phyloP scores from a whole-genome alignment of 2,113 vertebrate species.

The Prinia subflava region DNA sequence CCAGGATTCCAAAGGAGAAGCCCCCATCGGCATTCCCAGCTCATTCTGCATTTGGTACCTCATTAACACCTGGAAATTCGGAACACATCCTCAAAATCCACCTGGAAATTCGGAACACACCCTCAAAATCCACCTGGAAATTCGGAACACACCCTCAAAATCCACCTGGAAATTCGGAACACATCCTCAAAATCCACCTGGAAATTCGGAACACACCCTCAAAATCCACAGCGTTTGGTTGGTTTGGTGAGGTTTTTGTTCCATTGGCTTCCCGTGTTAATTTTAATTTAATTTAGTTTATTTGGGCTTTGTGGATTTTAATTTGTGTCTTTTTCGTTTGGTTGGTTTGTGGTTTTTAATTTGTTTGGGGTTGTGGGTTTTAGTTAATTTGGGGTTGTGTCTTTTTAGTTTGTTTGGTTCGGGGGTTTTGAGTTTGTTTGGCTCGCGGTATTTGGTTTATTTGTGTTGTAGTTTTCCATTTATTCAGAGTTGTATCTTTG shows the following conservation, averaged over 20 bases:
- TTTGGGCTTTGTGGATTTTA: neutral
- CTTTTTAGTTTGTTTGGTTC: neutral
- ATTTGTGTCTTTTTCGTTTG: neutral
- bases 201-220: rapidly evolving
- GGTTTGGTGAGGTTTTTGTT: neutral
- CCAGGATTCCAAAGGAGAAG: neutral
- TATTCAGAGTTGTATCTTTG: neutral
- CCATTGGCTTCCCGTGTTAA: no score
- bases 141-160: no score
- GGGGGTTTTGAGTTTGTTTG: neutral
- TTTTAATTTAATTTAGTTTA: no score
- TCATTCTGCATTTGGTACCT: neutral
- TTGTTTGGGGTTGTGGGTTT: neutral
- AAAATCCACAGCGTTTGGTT: neutral
- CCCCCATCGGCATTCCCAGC: neutral
- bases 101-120: no score
- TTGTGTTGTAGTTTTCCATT: neutral
- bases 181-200: no score
- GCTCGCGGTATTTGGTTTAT: neutral
- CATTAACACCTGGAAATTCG: neutral
- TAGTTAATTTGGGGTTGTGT: neutral
- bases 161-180: no score
- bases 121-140: no score
- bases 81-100: rapidly evolving
- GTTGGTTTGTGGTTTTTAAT: neutral